Evolutionary conservation across 2,113 vertebrate genomes (phyloP).

Genomic region (Morone chrysops): DNA sequence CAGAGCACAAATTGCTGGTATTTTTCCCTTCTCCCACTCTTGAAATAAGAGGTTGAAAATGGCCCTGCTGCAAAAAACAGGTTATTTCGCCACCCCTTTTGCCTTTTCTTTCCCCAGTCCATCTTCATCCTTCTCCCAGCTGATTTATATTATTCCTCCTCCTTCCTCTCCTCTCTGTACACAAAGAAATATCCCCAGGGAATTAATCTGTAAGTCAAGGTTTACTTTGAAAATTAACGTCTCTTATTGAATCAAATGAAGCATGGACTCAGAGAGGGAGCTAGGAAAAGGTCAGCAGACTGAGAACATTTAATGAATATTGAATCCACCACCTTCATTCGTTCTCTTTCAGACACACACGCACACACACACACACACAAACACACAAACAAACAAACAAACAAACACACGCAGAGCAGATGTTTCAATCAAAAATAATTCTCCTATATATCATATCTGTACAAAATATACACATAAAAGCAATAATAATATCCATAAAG

Average conservation of each 20-base stretch:
- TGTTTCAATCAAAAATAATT: constrained; percentile 13
- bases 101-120: constrained; percentile 16
- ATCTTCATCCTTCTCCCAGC: constrained; percentile 5
- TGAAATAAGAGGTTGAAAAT: constrained; percentile 7
- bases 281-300: constrained; percentile 76
- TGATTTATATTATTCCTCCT: constrained; percentile 39
- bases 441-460: background rate
- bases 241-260: constrained; percentile 79
- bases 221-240: constrained; percentile 74
- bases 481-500: background rate
- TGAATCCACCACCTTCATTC: constrained; percentile 44
- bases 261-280: constrained; percentile 55
- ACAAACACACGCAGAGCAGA: background rate
- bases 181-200: constrained; percentile 59
- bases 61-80: background rate
- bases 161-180: constrained; percentile 25
- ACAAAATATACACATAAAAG: background rate
- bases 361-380: constrained; percentile 17
- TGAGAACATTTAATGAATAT: constrained; percentile 76
- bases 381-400: background rate
- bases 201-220: constrained; percentile 63
- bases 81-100: constrained; percentile 18
- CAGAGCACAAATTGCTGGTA: background rate
- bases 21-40: constrained; percentile 1
- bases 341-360: background rate